Evolutionary conservation across 2,113 vertebrate species (phyloP).

Genomic region (Aplodontia rufa): DNA sequence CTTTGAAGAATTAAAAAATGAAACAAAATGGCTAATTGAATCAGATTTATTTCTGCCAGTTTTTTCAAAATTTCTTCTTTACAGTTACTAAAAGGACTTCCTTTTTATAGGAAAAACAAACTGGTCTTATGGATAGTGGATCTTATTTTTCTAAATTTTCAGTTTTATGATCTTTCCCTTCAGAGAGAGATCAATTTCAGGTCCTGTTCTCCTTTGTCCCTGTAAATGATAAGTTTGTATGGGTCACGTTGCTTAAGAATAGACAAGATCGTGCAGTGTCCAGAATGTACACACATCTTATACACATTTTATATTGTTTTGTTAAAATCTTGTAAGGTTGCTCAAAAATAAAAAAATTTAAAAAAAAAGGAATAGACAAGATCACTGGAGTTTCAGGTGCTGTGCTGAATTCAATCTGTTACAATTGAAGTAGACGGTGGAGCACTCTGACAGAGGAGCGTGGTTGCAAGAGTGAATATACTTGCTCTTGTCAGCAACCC

Average conservation of each 20-base stretch:
- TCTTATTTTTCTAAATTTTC: slow-evolving; percentile 43
- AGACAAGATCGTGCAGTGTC: slow-evolving; percentile 11
- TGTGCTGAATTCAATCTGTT: background rate
- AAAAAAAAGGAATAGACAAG: background rate
- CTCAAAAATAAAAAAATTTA: no score
- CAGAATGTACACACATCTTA: no score
- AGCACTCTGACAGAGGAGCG: background rate
- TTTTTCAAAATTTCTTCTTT: background rate
- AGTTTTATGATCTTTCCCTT: background rate
- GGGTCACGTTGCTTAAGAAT: background rate
- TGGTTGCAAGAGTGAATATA: background rate
- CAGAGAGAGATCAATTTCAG: background rate
- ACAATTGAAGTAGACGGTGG: background rate
- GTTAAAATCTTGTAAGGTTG: no score
- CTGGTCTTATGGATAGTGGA: background rate
- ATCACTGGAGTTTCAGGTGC: background rate
- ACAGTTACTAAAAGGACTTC: background rate
- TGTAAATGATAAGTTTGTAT: background rate
- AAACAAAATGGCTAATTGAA: slow-evolving; percentile 66
- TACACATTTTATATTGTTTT: no score
- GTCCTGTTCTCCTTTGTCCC: slow-evolving; percentile 6
- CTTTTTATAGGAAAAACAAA: slow-evolving; percentile 1
- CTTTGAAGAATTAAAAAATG: slow-evolving; percentile 66
- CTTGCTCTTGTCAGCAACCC: background rate
- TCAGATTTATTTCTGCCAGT: slow-evolving; percentile 65